Conservation (phyloP, 2,797 vertebrate species). For the Silurus aristotelis region DNA sequence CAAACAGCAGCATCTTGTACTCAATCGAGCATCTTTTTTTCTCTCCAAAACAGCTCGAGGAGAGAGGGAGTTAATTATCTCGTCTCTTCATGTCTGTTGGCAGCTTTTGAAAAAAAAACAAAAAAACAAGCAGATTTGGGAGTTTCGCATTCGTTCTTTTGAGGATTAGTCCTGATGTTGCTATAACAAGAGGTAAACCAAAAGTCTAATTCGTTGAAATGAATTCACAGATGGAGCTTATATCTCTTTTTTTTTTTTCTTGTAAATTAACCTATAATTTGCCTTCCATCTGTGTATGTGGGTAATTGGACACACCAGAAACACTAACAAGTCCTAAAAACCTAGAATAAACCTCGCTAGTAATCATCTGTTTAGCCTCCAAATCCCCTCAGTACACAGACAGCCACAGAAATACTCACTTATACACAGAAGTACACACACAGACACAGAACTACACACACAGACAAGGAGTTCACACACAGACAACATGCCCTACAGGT, state of each 20-base stretch:
- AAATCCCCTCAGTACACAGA: slow-evolving; percentile 14
- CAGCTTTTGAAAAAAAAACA: slow-evolving; percentile 57
- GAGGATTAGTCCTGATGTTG: slow-evolving; percentile 19
- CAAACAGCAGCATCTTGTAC: slow-evolving; percentile 61
- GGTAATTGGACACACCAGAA: not conserved
- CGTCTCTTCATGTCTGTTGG: slow-evolving; percentile 65
- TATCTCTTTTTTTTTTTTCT: slow-evolving; percentile 13
- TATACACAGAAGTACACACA: not conserved
- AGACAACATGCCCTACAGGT: slow-evolving; percentile 17
- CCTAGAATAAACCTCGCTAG: slow-evolving; percentile 6
- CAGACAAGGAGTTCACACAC: not conserved
- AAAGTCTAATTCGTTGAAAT: slow-evolving; percentile 5
- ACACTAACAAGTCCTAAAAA: not conserved
- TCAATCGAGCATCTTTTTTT: slow-evolving; percentile 61
- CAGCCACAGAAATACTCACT: not conserved
- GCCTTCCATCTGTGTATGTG: not conserved
- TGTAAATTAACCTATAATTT: not conserved
- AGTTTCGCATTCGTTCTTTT: slow-evolving; percentile 46
- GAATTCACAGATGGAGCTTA: slow-evolving; percentile 25
- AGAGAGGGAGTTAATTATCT: slow-evolving; percentile 58
- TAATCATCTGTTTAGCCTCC: slow-evolving; percentile 32
- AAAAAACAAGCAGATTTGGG: slow-evolving; percentile 46
- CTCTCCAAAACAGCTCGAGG: slow-evolving; percentile 61
- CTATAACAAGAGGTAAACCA: slow-evolving; percentile 2
- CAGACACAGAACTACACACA: not conserved